A percentile compares a stretch with the other conserved stretches of the same genome.
phyloP scores from a whole-genome alignment of 2,888 invertebrate species.

The Scaptomyza reducta region DNA sequence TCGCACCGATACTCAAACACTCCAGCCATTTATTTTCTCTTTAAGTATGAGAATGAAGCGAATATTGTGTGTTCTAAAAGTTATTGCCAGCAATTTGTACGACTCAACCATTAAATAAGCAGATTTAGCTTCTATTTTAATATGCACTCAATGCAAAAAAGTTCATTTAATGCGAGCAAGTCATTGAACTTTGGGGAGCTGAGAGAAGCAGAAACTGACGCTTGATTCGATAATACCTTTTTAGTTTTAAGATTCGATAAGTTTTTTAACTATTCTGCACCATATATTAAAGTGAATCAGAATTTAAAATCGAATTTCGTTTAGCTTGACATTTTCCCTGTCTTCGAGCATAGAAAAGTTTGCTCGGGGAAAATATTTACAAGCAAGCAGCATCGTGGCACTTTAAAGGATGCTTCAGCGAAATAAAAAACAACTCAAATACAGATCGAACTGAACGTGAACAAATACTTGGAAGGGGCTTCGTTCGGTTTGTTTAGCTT shows the following conservation, averaged over 20 bases:
- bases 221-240: not conserved
- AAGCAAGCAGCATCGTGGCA: constrained; percentile 42
- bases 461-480: constrained; percentile 46
- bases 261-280: not conserved
- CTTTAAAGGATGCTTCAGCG: constrained; percentile 60
- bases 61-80: constrained; percentile 1
- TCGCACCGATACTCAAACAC: constrained; percentile 33
- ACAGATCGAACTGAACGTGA: constrained; percentile 70
- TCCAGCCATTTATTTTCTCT: not conserved
- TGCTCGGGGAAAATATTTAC: constrained; percentile 60
- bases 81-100: constrained; percentile 73
- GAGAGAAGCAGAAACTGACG: not conserved
- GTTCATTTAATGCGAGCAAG: constrained; percentile 25
- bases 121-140: constrained; percentile 51
- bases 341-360: constrained; percentile 21
- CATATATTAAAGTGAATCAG: not conserved
- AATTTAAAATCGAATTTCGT: not conserved
- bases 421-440: constrained; percentile 50
- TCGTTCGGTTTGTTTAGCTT: constrained; percentile 37
- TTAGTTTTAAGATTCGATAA: not conserved
- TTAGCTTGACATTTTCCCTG: not conserved
- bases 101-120: constrained; percentile 28
- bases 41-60: not conserved
- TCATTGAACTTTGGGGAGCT: not conserved
- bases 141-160: constrained; percentile 33